Conservation (phyloP, 1,140 invertebrate species). For the Dendrolimus punctatus region DNA sequence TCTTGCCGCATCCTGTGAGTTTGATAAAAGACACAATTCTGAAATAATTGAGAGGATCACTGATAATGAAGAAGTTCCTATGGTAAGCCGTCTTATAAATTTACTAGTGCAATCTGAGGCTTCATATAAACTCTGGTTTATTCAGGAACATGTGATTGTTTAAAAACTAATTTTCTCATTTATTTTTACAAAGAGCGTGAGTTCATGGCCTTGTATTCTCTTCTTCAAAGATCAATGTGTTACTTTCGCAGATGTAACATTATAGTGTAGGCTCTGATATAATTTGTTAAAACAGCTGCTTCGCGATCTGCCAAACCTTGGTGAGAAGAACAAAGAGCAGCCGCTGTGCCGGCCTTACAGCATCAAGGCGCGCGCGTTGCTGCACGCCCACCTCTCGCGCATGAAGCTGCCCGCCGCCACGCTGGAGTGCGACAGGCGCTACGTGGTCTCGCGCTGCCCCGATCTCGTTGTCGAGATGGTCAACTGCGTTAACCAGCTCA, state of each 20-base stretch:
- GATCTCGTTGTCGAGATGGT: slow-evolving; percentile 99
- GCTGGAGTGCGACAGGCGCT: slow-evolving; percentile 88
- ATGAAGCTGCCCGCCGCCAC: slow-evolving; percentile 86
- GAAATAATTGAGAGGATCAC: slow-evolving; percentile 94
- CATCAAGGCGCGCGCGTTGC: slow-evolving; percentile 94
- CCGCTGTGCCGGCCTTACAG: slow-evolving; percentile 96
- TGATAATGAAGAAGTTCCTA: slow-evolving; percentile 96
- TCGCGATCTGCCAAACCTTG: slow-evolving; percentile 90
- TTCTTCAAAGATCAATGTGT: no score
- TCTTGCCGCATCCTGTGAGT: slow-evolving; percentile 95
- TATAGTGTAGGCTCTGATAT: background rate
- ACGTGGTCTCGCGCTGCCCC: slow-evolving; percentile 94
- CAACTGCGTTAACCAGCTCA: slow-evolving; percentile 93
- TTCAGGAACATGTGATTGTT: no score
- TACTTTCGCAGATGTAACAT: no score
- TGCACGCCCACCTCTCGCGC: slow-evolving; percentile 94
- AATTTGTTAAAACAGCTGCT: slow-evolving; percentile 80
- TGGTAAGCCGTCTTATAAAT: slow-evolving; percentile 72
- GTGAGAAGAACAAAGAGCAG: slow-evolving; percentile 96
- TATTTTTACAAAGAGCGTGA: no score
- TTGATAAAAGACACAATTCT: slow-evolving; percentile 94
- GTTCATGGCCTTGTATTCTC: no score
- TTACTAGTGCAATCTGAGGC: background rate
- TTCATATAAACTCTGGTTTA: no score
- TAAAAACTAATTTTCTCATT: no score